Conservation (phyloP, 2,797 vertebrate species). For the Peromyscus eremicus region DNA sequence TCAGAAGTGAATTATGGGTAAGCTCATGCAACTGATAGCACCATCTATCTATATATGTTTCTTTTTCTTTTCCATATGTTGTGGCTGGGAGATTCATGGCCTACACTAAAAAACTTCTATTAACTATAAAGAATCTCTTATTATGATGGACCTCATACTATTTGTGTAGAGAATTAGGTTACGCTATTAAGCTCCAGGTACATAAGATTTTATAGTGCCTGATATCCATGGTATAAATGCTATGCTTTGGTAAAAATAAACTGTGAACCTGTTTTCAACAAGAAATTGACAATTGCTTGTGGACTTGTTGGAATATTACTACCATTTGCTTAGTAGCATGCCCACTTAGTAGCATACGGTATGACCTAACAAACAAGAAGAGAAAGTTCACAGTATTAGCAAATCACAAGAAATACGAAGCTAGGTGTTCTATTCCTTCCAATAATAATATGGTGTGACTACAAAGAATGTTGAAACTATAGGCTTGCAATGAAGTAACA, state of each 20-base stretch:
- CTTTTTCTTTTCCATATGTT: conserved; percentile 21
- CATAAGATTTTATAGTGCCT: neutral
- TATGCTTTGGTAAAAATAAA: conserved; percentile 60
- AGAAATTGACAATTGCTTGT: conserved; percentile 54
- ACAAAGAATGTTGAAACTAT: conserved; percentile 43
- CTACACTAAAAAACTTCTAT: neutral
- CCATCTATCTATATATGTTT: neutral
- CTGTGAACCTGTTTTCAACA: conserved; percentile 48
- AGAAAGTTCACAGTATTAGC: conserved; percentile 16
- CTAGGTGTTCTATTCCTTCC: conserved; percentile 6
- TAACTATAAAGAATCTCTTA: conserved; percentile 23
- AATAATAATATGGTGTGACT: neutral
- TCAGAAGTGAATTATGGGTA: conserved; percentile 35
- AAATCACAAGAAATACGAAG: conserved; percentile 43
- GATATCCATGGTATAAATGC: conserved; percentile 23
- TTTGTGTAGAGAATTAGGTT: neutral
- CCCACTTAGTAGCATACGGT: neutral
- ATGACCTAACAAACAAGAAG: neutral
- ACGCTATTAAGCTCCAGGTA: neutral
- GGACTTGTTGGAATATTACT: neutral
- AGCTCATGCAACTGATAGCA: conserved; percentile 13
- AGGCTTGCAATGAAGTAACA: neutral
- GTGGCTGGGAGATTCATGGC: neutral
- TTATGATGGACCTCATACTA: neutral
- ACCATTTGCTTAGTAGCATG: neutral